These are phyloP conservation scores for Terebella lapidaria DNA, from an alignment of 2,888 invertebrate genomes.

Conservation along the genomic window DNA sequence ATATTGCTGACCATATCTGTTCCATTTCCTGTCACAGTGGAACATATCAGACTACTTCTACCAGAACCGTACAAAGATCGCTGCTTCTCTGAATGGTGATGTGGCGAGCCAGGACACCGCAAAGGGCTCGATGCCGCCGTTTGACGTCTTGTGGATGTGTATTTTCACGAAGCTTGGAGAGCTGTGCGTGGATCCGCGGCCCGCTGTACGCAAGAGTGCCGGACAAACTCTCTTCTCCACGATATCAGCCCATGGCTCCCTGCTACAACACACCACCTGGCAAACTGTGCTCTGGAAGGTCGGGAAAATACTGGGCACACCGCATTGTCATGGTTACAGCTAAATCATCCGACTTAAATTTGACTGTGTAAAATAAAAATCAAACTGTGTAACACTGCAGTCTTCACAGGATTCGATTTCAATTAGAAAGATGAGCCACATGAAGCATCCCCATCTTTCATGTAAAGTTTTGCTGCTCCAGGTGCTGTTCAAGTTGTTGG, in stretches of 20 bases:
- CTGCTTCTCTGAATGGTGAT: constrained; percentile 31
- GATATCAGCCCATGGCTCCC: constrained; percentile 87
- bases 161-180: constrained; percentile 61
- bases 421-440: too few relatives aligned
- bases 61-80: constrained; percentile 74
- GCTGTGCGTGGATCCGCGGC: constrained; percentile 88
- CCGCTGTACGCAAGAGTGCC: constrained; percentile 93
- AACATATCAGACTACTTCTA: constrained; percentile 96
- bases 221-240: constrained; percentile 97
- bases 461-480: constrained; percentile 29
- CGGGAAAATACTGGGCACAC: too few relatives aligned
- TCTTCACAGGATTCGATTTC: too few relatives aligned
- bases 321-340: too few relatives aligned
- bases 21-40: too few relatives aligned
- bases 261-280: constrained; percentile 85
- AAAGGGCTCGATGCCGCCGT: constrained; percentile 56
- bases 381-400: too few relatives aligned
- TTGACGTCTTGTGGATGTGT: constrained; percentile 95
- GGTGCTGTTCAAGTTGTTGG: constrained; percentile 89
- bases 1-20: too few relatives aligned
- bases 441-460: too few relatives aligned
- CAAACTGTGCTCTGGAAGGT: constrained; percentile 86
- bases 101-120: background rate
- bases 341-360: too few relatives aligned
- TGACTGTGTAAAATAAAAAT: too few relatives aligned